phyloP scores from a whole-genome alignment of 2,797 vertebrate genomes.

The Neomorphus geoffroyi region DNA sequence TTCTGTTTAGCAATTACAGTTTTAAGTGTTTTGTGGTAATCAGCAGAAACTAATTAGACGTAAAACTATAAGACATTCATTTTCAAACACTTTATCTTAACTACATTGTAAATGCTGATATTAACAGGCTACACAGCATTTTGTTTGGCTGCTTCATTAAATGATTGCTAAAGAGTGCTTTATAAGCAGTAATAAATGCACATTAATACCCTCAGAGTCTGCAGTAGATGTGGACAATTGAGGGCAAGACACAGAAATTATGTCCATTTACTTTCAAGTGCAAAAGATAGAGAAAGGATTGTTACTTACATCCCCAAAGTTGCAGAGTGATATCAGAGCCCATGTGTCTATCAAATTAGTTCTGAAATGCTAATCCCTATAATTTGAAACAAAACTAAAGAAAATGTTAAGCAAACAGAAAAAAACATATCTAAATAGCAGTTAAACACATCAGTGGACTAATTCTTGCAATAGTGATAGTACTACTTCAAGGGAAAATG shows the following conservation, averaged over 20 bases:
- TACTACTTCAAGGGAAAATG: neutral
- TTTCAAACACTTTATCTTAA: conserved; percentile 71
- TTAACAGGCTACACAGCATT: conserved; percentile 63
- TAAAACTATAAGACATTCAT: conserved; percentile 49
- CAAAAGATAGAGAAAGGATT: conserved; percentile 3
- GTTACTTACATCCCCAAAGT: neutral
- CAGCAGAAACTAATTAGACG: conserved; percentile 68
- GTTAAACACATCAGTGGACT: neutral
- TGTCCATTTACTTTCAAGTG: neutral
- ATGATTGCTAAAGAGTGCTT: conserved; percentile 19
- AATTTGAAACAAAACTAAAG: neutral
- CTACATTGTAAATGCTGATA: conserved; percentile 68
- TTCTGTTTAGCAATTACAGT: conserved; percentile 61
- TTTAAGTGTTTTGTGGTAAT: conserved; percentile 58
- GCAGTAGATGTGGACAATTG: neutral
- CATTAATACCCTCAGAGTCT: conserved; percentile 3
- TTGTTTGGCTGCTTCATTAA: conserved; percentile 68
- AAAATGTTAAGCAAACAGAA: neutral
- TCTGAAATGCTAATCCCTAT: neutral
- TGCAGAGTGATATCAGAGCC: neutral
- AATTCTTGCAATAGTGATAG: neutral
- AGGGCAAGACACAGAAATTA: conserved; percentile 20
- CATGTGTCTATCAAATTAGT: neutral
- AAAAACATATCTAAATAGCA: neutral
- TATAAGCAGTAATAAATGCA: conserved; percentile 38